Evolutionary conservation across 2,113 vertebrate genomes (phyloP).

Genomic region (Myodes glareolus): DNA sequence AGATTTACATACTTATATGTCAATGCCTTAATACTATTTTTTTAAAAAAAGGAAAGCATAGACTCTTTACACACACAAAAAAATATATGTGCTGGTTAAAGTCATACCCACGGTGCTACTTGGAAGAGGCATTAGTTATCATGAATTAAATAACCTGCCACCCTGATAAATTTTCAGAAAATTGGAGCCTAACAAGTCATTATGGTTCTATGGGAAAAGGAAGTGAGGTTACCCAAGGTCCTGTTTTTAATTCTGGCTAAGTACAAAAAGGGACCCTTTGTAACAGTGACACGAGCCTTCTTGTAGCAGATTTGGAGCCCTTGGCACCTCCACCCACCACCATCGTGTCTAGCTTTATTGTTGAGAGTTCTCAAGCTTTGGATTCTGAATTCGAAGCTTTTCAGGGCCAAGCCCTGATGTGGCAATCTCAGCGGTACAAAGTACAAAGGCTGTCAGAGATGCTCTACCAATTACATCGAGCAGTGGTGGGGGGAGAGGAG

Average conservation of each 20-base stretch:
- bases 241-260: slow-evolving; percentile 56
- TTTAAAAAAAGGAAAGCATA: background rate
- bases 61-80: background rate
- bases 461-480: slow-evolving; percentile 61
- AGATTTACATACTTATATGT: background rate
- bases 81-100: slow-evolving; percentile 46
- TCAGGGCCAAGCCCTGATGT: slow-evolving; percentile 24
- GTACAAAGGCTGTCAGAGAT: slow-evolving; percentile 53
- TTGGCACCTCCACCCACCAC: slow-evolving; percentile 34
- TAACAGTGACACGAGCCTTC: slow-evolving; percentile 7
- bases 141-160: slow-evolving; percentile 64
- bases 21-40: background rate
- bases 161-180: slow-evolving; percentile 42
- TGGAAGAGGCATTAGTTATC: slow-evolving; percentile 15
- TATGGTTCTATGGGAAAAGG: background rate
- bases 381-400: slow-evolving; percentile 65
- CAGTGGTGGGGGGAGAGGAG: slow-evolving; percentile 10
- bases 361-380: slow-evolving; percentile 43
- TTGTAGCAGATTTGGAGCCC: slow-evolving; percentile 56
- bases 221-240: background rate
- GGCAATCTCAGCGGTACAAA: slow-evolving; percentile 39
- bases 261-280: slow-evolving; percentile 28
- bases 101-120: background rate
- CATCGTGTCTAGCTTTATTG: slow-evolving; percentile 54
- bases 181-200: slow-evolving; percentile 41